phyloP scores from a whole-genome alignment of 2,797 vertebrate species.

The Amblyopsis hoosieri region DNA sequence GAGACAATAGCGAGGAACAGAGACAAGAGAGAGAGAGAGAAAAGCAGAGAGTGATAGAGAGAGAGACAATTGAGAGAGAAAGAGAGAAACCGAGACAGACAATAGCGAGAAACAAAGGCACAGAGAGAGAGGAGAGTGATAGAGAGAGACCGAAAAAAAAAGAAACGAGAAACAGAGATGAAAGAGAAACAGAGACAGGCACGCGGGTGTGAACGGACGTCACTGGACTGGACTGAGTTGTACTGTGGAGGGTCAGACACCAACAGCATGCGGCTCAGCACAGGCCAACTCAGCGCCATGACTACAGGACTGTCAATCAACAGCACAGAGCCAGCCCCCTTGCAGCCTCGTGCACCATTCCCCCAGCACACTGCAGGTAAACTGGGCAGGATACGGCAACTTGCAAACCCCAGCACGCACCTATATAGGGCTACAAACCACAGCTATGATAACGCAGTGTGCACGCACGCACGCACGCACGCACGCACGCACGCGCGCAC shows the following conservation, averaged over 20 bases:
- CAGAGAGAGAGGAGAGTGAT: constrained; percentile 2
- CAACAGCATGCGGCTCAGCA: constrained; percentile 39
- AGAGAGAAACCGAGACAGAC: constrained; percentile 3
- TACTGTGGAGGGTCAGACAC: constrained; percentile 11
- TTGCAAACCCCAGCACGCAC: not conserved
- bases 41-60: constrained; percentile 16
- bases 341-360: constrained; percentile 38
- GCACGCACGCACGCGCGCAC: too few relatives aligned
- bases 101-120: not conserved
- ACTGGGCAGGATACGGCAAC: constrained; percentile 10
- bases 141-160: constrained; percentile 22
- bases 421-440: too few relatives aligned
- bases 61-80: not conserved
- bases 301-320: constrained; percentile 65
- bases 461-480: not conserved
- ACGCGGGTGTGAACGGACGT: constrained; percentile 12
- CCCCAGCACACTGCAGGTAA: constrained; percentile 56
- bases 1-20: constrained; percentile 1
- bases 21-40: constrained; percentile 15
- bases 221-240: constrained; percentile 5
- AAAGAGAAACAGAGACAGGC: constrained; percentile 2
- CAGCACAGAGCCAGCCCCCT: constrained; percentile 43
- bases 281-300: constrained; percentile 31
- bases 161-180: constrained; percentile 11
- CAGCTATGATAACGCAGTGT: too few relatives aligned